Base-by-base conservation (phyloP, 1,140 invertebrate species). In the Leucophenga varia region DNA sequence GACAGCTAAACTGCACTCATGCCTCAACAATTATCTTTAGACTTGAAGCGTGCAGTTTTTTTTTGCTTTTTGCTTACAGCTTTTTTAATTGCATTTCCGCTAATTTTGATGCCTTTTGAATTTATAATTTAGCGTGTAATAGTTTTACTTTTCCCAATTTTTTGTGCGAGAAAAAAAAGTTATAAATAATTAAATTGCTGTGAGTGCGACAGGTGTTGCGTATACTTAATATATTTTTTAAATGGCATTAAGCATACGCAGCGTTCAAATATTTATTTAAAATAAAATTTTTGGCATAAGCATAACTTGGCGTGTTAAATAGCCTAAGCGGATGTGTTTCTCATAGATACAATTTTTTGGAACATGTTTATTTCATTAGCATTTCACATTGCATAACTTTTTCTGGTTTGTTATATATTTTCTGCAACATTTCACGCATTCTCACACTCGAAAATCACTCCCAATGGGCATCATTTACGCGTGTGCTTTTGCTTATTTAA, bases 161-260 rank as follows among this genome's bases (percentile, higher is more conserved):
- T 28, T 12, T 28, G 25, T 28, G 25, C 12, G 59, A 52, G 59
- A 63, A 65, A 67, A 56, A 65, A n/a, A n/a, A n/a, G n/a, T n/a
- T n/a, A n/a, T 67, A 65, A 65, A 67, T 65, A 59, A 67, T 67
- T 65, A 67, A 65, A 65, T 65, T 65, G 57, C 63, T 57, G 65
- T 63, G 59, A 55, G 47, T n/a, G n/a, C n/a, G 59, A 65, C 63
- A 65, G 63, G 63, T 65, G 63, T 49, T 48, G 59, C 59, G 48
- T 48, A 46, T 54, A 54, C 53, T 57, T 57, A 63, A 54, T 65
- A 65, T n/a, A n/a, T n/a, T n/a, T n/a, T n/a, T n/a, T n/a, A n/a
- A n/a, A n/a, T n/a, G n/a, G n/a, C n/a, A n/a, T 65, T 63, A 67
- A 65, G 67, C 63, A 67, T 63, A 57, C 63, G 59, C 63, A 46